Evolutionary conservation across 2,888 invertebrate species (phyloP).

Genomic region (Lycia hirtaria): DNA sequence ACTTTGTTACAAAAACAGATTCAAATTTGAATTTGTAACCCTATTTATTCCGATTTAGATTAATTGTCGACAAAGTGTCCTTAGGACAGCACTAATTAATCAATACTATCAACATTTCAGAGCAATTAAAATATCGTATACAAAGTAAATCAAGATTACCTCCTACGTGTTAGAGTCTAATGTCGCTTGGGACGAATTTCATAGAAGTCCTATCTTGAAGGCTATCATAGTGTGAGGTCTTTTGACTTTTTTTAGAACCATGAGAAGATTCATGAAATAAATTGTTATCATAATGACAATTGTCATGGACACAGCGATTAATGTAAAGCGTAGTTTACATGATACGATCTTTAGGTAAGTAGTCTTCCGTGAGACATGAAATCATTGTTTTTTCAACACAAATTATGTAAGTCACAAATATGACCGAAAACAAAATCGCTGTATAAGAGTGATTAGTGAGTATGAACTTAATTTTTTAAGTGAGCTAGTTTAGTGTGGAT

Average conservation of each 20-base stretch:
- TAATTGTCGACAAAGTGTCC: constrained; percentile 75
- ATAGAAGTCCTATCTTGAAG: constrained; percentile 50
- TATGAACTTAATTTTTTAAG: constrained; percentile 49
- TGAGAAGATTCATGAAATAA: constrained; percentile 71
- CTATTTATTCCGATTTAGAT: constrained; percentile 70
- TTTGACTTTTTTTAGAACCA: constrained; percentile 57
- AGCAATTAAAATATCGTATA: constrained; percentile 65
- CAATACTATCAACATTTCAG: constrained; percentile 61
- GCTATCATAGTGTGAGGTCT: constrained; percentile 74
- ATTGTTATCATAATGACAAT: constrained; percentile 72
- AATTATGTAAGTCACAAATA: constrained; percentile 66
- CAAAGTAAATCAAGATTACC: constrained; percentile 19
- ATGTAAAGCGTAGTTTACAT: constrained; percentile 73
- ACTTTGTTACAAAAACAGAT: constrained; percentile 63
- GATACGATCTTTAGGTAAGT: constrained; percentile 76
- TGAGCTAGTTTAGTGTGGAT: constrained; percentile 12
- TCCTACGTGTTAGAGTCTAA: constrained; percentile 31
- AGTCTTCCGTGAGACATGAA: constrained; percentile 72
- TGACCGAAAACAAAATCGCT: constrained; percentile 64
- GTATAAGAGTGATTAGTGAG: constrained; percentile 48
- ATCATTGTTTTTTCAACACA: constrained; percentile 74
- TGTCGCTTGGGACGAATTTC: constrained; percentile 36
- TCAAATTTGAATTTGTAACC: constrained; percentile 73
- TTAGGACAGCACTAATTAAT: constrained; percentile 80
- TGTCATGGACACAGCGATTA: constrained; percentile 68